These are phyloP conservation scores for Castor canadensis DNA, from an alignment of 2,113 vertebrate genomes.

Conservation along the genomic window DNA sequence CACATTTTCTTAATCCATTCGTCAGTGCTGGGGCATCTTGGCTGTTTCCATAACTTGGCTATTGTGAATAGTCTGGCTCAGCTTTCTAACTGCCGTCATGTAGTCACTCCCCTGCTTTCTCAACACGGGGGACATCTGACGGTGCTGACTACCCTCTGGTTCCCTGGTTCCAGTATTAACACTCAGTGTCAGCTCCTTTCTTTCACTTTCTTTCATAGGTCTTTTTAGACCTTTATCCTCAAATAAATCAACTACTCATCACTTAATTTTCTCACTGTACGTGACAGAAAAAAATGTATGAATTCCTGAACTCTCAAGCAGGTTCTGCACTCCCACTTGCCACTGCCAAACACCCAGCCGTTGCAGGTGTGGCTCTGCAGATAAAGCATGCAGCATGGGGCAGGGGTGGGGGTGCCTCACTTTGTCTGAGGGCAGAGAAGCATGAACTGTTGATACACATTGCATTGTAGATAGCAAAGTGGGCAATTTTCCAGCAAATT, in stretches of 20 bases:
- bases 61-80: too few species aligned
- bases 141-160: not conserved
- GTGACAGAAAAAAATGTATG: not conserved
- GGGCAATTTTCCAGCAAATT: not conserved
- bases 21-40: too few species aligned
- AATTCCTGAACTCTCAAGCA: not conserved
- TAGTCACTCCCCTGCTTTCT: not conserved
- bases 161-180: not conserved
- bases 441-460: not conserved
- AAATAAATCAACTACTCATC: not conserved
- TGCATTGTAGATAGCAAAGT: not conserved
- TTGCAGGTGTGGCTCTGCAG: not conserved
- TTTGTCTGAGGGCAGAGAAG: not conserved
- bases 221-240: not conserved
- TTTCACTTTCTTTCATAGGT: constrained; percentile 78
- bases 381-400: fast-evolving
- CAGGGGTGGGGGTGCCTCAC: not conserved
- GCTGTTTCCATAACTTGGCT: too few species aligned
- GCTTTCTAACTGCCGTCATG: not conserved
- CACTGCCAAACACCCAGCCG: not conserved
- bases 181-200: not conserved
- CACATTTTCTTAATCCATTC: too few species aligned
- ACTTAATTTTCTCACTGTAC: not conserved
- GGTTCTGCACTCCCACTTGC: not conserved
- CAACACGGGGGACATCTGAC: not conserved